Evolutionary conservation across 2,888 invertebrate species (phyloP), one percentile per base, ranked within the genome.

Genomic region (Polydrusus tereticollis): DNA sequence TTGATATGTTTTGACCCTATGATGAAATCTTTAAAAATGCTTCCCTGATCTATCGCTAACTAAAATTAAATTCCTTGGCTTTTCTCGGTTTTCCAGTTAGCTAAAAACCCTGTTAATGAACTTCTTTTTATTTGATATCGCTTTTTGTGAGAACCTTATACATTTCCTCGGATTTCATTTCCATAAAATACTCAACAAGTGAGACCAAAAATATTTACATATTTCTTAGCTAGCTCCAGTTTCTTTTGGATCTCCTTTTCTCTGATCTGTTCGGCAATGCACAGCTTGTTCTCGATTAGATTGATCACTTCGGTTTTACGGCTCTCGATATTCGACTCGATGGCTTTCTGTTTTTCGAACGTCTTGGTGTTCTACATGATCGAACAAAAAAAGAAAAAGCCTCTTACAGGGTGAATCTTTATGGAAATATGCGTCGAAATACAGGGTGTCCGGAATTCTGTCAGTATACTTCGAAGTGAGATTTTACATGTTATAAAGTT

Each of bases 181-280:
- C 16, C 26, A 1, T 45, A 26, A 52, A 26, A 52, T 6, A 52
- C 18, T 18, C 3, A 43, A 38, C 12, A 38, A n/a, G 4, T 5
- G 7, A 26, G 7, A 26, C 3, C 3, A 26, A 26, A 26, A 45
- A 82, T 85, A 88, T 91, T 86, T 90, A 95, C 95, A 90, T 93
- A 92, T 87, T 93, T 93, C 86, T 93, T 93, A 82, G 92, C 92
- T 85, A 90, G 90, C 85, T 95, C 95, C 85, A 95, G 88, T 88
- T 94, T 93, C 87, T 92, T 93, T 87, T 93, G 93, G 76, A 95
- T 90, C 86, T 94, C 94, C 86, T 92, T 92, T 85, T 94, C 93
- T 78, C 96, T 90, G 85, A 95, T 95, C 85, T 91, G 90, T 86
- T 94, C 93, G 74, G 94, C 94, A 78, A 92, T 89, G 80, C 91